These are phyloP conservation scores for Slavum lentiscoides DNA, from an alignment of 2,888 invertebrate genomes.

Conservation along the genomic window DNA sequence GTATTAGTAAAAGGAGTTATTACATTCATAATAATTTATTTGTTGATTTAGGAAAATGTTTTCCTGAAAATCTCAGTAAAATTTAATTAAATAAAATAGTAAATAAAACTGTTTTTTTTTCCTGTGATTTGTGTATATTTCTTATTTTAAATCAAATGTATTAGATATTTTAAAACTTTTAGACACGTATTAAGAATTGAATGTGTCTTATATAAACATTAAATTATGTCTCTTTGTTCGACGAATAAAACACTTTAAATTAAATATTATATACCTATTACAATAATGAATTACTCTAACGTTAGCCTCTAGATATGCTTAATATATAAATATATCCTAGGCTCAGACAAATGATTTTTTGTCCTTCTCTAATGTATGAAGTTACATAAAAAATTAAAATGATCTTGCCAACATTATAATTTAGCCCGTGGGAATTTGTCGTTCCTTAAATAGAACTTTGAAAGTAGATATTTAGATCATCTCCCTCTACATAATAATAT, in stretches of 20 bases:
- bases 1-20: no score
- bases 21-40: no score
- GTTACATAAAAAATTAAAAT: no score
- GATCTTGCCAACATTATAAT: not conserved
- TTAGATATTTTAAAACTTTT: not conserved
- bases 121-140: no score
- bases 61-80: not conserved
- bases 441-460: not conserved
- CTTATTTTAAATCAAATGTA: no score
- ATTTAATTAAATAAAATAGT: not conserved
- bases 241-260: not conserved
- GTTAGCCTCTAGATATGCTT: no score
- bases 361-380: no score
- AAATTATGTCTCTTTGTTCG: not conserved
- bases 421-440: not conserved
- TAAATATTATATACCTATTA: no score
- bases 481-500: no score
- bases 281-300: no score
- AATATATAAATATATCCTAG: not conserved
- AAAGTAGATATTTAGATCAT: no score
- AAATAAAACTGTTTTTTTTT: no score
- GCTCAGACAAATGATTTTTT: not conserved
- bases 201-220: not conserved
- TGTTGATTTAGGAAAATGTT: not conserved
- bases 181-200: not conserved